These are phyloP conservation scores for Lontra canadensis DNA, from an alignment of 2,113 vertebrate genomes.

Conservation along the genomic window DNA sequence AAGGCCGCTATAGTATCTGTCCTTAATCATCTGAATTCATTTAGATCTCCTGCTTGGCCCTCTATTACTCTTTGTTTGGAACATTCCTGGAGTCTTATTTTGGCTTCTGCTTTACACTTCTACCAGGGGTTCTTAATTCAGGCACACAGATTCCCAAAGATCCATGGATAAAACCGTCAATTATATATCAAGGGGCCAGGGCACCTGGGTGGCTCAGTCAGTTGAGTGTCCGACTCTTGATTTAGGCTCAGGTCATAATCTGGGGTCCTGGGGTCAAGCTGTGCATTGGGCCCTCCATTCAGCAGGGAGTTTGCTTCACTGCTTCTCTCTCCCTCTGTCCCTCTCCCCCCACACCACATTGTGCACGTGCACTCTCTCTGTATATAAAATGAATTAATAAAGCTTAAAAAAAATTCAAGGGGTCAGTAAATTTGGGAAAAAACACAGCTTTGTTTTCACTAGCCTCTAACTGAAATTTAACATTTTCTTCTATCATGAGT, in stretches of 20 bases:
- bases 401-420: not conserved
- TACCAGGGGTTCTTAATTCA: not conserved
- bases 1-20: not conserved
- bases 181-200: not conserved
- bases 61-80: not conserved
- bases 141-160: not conserved
- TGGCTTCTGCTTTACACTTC: not conserved
- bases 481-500: not conserved
- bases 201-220: no score
- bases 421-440: not conserved
- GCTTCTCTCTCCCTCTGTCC: not conserved
- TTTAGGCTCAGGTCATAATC: no score
- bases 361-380: not conserved
- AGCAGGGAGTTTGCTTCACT: not conserved
- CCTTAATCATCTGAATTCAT: conserved; percentile 4
- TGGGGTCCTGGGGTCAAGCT: no score
- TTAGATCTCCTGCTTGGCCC: not conserved
- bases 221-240: no score
- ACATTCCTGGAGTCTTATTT: not conserved
- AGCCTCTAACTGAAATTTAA: not conserved
- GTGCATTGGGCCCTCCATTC: not conserved
- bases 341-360: no score
- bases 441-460: conserved; percentile 12
- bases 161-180: not conserved
- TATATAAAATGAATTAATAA: not conserved